Evolutionary conservation across 2,113 vertebrate species (phyloP), one percentile per base, ranked within the genome.

Genomic region (Dipodomys merriami): DNA sequence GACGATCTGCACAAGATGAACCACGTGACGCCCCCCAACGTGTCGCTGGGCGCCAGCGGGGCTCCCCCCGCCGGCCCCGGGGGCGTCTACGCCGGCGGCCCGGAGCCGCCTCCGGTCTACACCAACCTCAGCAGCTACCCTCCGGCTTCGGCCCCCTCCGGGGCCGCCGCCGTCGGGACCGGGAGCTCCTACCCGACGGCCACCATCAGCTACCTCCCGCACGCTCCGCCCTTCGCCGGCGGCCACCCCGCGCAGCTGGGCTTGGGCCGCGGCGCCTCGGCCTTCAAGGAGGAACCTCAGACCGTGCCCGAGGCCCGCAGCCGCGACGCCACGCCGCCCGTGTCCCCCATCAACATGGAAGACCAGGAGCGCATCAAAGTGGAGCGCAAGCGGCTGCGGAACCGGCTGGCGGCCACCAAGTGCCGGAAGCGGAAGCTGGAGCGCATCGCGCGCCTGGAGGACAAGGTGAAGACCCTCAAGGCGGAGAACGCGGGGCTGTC

Each of bases 1-100:
- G 99, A 99, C 80, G 99, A 99, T 96, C 98, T 99, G 89, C 99
- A 99, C 96, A 99, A 99, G 96, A 99, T 99, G 97, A 99, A 99
- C 97, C 99, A 99, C 95, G 98, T 99, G 97, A 98, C 98, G 16
- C 99, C 99, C 68, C 98, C 99, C 44, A 99, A 99, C 79, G 98
- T 99, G 95, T 99, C 99, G 64, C 98, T 99, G 96, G 98, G 98
- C 78, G 98, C 97, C 94, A 98, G 98, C 64, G 98, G 98, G 77
- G 98, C 98, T 35, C 97, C 98, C 95, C 97, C 97, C 97, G 98
- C 98, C 91, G 96, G 95, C 33, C 95, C 97, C 10, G 97, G 98
- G 96, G 97, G 98, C 8, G 98, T 98, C 82, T 99, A 99, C 91
- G 98, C 98, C 78, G 94, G 98, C 95, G 94, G 98, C 95, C 98